Evolutionary conservation across 2,797 vertebrate species (phyloP).

Genomic region (Scleropages formosus): DNA sequence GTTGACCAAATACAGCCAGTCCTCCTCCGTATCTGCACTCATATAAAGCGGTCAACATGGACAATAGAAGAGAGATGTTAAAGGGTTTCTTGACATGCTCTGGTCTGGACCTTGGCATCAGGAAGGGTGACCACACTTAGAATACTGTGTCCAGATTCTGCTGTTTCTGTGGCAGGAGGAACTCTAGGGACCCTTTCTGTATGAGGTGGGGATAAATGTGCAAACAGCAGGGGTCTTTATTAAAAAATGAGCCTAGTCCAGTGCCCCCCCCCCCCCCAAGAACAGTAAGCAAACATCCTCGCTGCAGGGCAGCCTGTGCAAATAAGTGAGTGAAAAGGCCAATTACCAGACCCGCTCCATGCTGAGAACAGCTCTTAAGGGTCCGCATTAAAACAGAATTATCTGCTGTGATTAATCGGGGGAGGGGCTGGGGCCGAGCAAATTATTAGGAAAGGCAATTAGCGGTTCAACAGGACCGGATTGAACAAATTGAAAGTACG

Average conservation of each 20-base stretch:
- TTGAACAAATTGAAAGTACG: conserved; percentile 51
- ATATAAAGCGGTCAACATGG: no score
- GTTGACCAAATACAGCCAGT: no score
- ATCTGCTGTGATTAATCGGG: conserved; percentile 56
- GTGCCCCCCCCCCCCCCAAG: background rate
- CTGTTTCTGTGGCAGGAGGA: background rate
- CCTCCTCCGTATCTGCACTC: no score
- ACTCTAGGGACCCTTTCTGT: background rate
- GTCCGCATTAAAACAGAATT: conserved; percentile 35
- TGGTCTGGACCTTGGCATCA: background rate
- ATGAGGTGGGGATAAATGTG: background rate
- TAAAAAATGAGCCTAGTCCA: conserved; percentile 9
- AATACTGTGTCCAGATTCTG: no score
- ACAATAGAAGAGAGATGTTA: no score
- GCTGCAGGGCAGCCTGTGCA: conserved; percentile 8
- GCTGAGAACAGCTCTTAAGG: conserved; percentile 55
- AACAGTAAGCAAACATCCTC: conserved; percentile 13
- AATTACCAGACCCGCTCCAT: conserved; percentile 34
- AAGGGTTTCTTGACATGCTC: background rate
- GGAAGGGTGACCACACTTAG: no score
- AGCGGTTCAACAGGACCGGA: conserved; percentile 41
- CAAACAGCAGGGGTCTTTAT: background rate
- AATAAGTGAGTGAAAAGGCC: conserved; percentile 16
- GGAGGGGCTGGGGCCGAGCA: conserved; percentile 45
- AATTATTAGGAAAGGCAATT: conserved; percentile 69